Base-by-base conservation (phyloP, 2,113 vertebrate species). In the Chionodraco myersi region DNA sequence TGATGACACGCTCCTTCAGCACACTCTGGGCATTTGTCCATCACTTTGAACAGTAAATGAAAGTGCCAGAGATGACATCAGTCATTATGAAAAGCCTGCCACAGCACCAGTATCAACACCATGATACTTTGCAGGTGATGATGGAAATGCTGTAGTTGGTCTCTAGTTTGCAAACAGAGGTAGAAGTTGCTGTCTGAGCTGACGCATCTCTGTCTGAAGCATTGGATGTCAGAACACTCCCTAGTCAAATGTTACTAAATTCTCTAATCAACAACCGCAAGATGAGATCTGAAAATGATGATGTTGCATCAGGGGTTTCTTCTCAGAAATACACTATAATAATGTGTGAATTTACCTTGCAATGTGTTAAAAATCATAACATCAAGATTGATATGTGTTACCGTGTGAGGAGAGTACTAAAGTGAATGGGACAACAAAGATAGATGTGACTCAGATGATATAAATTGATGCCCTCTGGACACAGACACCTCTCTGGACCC, bases 31-130 rank as follows among this genome's bases (percentile, higher is more conserved):
- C 85, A 78, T 90, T 86, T 85, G 88, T 90, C 88, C 84, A 82
- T 88, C 89, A 90, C 85, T 89, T 82, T 86, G 85, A 92, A 76
- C 67, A 75, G 61, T 84, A 83, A 88, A 91, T 92, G 75, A 92
- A 92, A 92, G 83, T 76, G 66, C 47, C 18, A 83, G 63, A 75
- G 72, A 88, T 78, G 87, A 86, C 83, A 92, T 87, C 78, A 67
- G 81, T 85, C 83, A 83, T 84, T 74, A 83, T 88, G 79, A 86
- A 82, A 87, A 81, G 73, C 23, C 75, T 60, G 64, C 79, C 80
- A 51, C 68, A 13, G 81, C 72, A 47, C 51, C 78, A 21, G 36
- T 45, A 61, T 86, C 79, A 69, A 44, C 52, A 66, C 71, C 30
- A 58, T 72, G 70, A 80, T 70, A 73, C 73, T 64, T 83, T 53